Evolutionary conservation across 1,140 invertebrate species (phyloP), one percentile per base, ranked within the genome.

Genomic region (Drosophila triauraria): DNA sequence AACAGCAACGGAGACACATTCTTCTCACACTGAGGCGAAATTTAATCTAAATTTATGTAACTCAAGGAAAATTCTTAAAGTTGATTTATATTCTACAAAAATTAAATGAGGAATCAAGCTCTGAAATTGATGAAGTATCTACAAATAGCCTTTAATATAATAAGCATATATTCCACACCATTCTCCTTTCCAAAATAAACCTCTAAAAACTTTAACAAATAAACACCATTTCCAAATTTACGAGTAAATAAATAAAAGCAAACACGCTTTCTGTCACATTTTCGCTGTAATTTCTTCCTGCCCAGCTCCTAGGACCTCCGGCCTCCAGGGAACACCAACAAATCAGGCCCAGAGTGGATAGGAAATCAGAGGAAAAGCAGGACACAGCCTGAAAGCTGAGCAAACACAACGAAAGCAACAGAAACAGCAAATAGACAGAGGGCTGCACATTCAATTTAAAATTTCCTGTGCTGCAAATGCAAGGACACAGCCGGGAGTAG

Each of bases 371-470:
- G 54, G 5, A 38, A 71, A 60, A 42, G 20, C 80, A 47, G 32
- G 54, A 61, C 58, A 67, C 40, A 47, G 44, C 63, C 61, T 42
- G 72, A 81, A 60, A 58, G 50, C 58, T 35, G 46, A 51, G 69
- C 40, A 63, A 71, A 76, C 62, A 76, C 62, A 81, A 81, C 46
- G 27, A 59, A 64, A 58, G 58, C 72, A 75, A 62, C 62, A 65
- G 53, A 62, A 68, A 51, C 20, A 35, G 8, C 59, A 60, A 53
- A 60, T 56, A 63, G 47, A 61, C 62, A 69, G 27, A 30, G 27
- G 27, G 20, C 78, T 35, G 70, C 81, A 82, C 70, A 82, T 85
- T 90, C 70, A 82, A 88, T 85, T 88, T 90, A 85, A 84, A 90
- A 82, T 88, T 90, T 88, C 78, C 85, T 81, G 83, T 51, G 43